Base-by-base conservation (phyloP, 1,140 invertebrate species). In the Drosophila persimilis region DNA sequence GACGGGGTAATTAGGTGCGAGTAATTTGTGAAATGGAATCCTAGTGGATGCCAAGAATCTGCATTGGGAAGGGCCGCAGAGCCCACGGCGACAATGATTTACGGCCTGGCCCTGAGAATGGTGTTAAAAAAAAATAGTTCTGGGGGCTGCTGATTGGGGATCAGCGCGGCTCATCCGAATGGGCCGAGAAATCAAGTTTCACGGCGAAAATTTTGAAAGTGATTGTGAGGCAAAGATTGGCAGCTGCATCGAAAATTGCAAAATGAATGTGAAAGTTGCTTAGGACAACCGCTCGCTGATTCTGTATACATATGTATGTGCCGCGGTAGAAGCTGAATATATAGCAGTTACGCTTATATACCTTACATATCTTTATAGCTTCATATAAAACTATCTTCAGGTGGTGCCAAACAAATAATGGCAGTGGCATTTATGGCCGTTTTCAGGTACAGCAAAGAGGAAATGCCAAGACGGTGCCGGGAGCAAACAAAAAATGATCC, bases 251-350 rank as follows among this genome's bases (percentile, higher is more conserved):
- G 71, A 39, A 83, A 78, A 66, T 59, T 80, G 66, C 66, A 63
- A 77, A 85, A 80, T 78, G 83, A 86, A 79, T 83, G 84, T 88
- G 84, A 88, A 88, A 88, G 83, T 86, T 81, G 70, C 69, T 67
- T 51, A 62, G 35, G 11, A 4, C 35, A 13, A 54, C 60, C 54
- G 70, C 70, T 29, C 41, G 65, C 31, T 69, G 69, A 70, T 70
- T 63, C 70, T 74, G 1, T 74, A 52, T 52, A 9, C 3, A 9
- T 9, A 31, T 31, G 7, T 26, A 52, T 20, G 53, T 55, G 43
- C 24, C 41, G 20, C 50, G 69, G 69, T 57, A 22, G 31, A 35
- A 35, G 48, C 50, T 47, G 43, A 50, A 69, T 51, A 69, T 39
- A 39, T 4, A 20, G 17, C 8, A 52, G 29, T 20, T 17, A 52